Evolutionary conservation across 2,797 vertebrate species (phyloP).

Genomic region (Eidolon dupreanum): DNA sequence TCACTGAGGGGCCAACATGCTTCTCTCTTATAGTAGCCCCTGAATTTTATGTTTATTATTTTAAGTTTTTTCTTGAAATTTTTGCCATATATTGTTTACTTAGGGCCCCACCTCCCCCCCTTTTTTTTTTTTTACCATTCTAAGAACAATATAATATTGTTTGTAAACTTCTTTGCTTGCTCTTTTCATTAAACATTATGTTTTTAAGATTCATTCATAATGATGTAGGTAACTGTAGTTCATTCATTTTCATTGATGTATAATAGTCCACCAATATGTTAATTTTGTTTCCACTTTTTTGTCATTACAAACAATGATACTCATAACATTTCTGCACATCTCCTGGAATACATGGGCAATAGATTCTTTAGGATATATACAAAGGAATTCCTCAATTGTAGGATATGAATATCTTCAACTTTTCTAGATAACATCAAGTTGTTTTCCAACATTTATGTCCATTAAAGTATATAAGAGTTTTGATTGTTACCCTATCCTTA

Average conservation of each 20-base stretch:
- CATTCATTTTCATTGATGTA: constrained; percentile 30
- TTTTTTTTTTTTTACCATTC: background rate
- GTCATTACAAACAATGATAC: background rate
- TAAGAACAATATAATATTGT: background rate
- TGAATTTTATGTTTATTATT: constrained; percentile 28
- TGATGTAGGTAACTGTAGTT: background rate
- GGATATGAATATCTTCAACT: constrained; percentile 11
- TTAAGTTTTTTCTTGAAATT: background rate
- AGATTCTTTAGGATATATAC: background rate
- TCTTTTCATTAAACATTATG: background rate
- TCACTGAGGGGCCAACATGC: background rate
- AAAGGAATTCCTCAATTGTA: background rate
- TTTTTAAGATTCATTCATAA: constrained; percentile 27
- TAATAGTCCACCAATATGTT: background rate
- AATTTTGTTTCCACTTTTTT: constrained; percentile 36
- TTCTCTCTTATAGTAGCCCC: background rate
- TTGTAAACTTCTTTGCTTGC: constrained; percentile 9
- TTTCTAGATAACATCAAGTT: constrained; percentile 42
- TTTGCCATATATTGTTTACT: constrained; percentile 28
- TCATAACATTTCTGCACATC: background rate
- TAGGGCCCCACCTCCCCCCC: background rate
- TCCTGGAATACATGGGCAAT: background rate
- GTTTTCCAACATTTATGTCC: constrained; percentile 43
- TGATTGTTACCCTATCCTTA: background rate
- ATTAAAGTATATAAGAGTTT: constrained; percentile 33